phyloP scores from a whole-genome alignment of 2,888 invertebrate species.

The Elegia similella region DNA sequence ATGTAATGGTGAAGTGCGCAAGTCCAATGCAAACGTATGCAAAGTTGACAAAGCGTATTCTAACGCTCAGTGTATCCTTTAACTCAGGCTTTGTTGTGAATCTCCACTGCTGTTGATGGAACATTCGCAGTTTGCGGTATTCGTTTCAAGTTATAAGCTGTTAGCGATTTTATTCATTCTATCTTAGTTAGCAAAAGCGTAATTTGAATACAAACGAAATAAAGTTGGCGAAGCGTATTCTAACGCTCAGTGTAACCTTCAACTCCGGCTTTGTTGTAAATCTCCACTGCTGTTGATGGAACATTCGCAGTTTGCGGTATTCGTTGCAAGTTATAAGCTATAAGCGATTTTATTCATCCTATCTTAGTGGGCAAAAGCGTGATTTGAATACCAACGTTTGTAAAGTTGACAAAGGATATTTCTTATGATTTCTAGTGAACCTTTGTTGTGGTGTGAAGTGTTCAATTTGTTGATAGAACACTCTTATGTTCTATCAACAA shows the following conservation, averaged over 20 bases:
- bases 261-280: slow-evolving; percentile 52
- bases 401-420: slow-evolving; percentile 52
- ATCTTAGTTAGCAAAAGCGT: no score
- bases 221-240: slow-evolving; percentile 53
- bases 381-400: slow-evolving; percentile 43
- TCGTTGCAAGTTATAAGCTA: slow-evolving; percentile 18
- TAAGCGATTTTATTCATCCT: background rate
- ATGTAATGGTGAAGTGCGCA: slow-evolving; percentile 35
- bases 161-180: background rate
- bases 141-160: slow-evolving; percentile 19
- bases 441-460: slow-evolving; percentile 44
- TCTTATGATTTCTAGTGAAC: slow-evolving; percentile 46
- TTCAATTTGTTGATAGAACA: no score
- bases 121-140: slow-evolving; percentile 35
- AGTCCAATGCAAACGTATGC: slow-evolving; percentile 45
- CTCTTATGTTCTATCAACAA: no score
- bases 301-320: slow-evolving; percentile 35
- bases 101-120: slow-evolving; percentile 49
- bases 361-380: no score
- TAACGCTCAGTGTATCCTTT: slow-evolving; percentile 51
- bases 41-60: slow-evolving; percentile 53
- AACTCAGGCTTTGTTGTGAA: slow-evolving; percentile 52
- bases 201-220: slow-evolving; percentile 44
- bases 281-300: slow-evolving; percentile 49
- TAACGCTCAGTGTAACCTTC: slow-evolving; percentile 51